Conservation (phyloP, 2,888 invertebrate species). For the Dermolepida albohirtum region DNA sequence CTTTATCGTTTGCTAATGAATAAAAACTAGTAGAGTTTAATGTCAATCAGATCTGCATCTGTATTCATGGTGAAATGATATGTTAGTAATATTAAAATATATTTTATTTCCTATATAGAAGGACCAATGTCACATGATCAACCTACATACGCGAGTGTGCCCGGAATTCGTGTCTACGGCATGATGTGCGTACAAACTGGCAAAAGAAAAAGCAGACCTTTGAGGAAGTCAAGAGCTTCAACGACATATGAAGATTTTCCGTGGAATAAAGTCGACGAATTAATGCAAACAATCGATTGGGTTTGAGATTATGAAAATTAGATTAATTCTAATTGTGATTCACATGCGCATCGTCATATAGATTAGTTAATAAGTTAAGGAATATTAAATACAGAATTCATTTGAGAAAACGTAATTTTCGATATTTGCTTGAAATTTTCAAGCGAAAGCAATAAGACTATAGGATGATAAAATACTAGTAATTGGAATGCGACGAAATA, state of each 20-base stretch:
- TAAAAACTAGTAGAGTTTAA: no score
- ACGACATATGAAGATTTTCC: slow-evolving; percentile 75
- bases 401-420: not conserved
- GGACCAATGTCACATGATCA: slow-evolving; percentile 95
- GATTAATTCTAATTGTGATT: slow-evolving; percentile 41
- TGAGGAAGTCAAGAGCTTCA: slow-evolving; percentile 65
- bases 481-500: not conserved
- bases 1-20: no score
- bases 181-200: slow-evolving; percentile 86
- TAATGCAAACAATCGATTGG: slow-evolving; percentile 78
- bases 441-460: not conserved
- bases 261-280: slow-evolving; percentile 81
- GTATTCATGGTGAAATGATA: no score
- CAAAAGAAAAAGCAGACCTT: slow-evolving; percentile 61
- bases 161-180: slow-evolving; percentile 92
- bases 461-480: not conserved
- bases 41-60: no score
- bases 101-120: slow-evolving; percentile 69
- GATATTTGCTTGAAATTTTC: not conserved
- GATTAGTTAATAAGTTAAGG: slow-evolving; percentile 13
- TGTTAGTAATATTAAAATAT: no score
- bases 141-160: slow-evolving; percentile 93
- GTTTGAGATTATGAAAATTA: slow-evolving; percentile 60
- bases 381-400: slow-evolving; percentile 16
- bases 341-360: slow-evolving; percentile 24